Percentiles rank a stretch among this genome's conserved stretches.
phyloP scores from a whole-genome alignment of 2,113 vertebrate species.

The Pithys albifrons region DNA sequence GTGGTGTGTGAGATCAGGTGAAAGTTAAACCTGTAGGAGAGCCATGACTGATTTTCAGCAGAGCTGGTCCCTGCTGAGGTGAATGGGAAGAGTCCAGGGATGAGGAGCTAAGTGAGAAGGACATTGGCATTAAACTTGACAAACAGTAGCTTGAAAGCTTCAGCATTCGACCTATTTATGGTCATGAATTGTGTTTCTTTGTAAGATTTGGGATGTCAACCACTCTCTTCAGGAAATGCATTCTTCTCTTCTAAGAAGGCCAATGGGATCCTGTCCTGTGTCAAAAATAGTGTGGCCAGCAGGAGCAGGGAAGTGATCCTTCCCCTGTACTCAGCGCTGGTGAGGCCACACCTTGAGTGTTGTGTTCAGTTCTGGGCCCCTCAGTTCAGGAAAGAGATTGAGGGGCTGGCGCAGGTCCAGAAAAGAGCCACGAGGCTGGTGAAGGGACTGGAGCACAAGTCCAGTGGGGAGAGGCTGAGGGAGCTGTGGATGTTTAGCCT shows the following conservation, averaged over 20 bases:
- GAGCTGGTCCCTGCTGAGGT: background rate
- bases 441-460: no score
- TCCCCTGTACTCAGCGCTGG: no score
- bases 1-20: background rate
- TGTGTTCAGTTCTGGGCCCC: no score
- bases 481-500: no score
- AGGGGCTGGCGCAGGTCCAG: no score
- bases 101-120: background rate
- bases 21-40: background rate
- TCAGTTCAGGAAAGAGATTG: no score
- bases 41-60: background rate
- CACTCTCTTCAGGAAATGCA: background rate
- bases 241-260: background rate
- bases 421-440: no score
- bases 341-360: no score
- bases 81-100: background rate
- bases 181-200: background rate
- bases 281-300: no score
- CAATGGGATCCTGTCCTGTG: no score
- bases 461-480: no score
- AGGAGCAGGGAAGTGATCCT: no score
- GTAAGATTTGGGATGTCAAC: background rate
- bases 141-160: background rate
- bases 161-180: background rate
- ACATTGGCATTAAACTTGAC: fast-evolving